phyloP scores from a whole-genome alignment of 2,113 vertebrate species.

The Tricholaema leucomelas region DNA sequence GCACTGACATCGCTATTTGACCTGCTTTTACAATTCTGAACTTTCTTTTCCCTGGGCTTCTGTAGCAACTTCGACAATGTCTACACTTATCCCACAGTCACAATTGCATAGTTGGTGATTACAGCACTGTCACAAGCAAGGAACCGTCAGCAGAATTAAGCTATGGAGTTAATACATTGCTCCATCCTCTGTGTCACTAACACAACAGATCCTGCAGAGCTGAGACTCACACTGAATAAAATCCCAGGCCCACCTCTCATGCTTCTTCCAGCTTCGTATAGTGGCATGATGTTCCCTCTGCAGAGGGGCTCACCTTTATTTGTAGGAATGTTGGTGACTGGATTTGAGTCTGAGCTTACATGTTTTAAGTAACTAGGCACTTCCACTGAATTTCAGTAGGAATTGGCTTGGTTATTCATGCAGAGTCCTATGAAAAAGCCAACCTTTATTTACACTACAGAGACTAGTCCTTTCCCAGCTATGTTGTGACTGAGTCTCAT shows the following conservation, averaged over 20 bases:
- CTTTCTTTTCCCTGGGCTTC: background rate
- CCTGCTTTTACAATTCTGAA: background rate
- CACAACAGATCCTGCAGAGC: accelerated
- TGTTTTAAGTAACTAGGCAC: background rate
- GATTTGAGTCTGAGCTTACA: background rate
- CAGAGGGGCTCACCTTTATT: background rate
- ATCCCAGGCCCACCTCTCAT: background rate
- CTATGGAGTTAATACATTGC: background rate
- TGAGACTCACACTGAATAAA: background rate
- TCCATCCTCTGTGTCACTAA: background rate
- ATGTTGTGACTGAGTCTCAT: background rate
- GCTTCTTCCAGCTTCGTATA: background rate
- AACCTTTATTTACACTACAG: accelerated
- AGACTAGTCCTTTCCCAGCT: background rate
- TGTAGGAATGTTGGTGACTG: background rate
- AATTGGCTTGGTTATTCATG: accelerated
- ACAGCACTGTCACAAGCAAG: background rate
- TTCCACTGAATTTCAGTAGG: background rate
- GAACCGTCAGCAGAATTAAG: background rate
- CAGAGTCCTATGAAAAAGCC: background rate
- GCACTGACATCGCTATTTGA: accelerated
- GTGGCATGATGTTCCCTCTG: background rate
- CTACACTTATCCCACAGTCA: background rate
- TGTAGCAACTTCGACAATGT: background rate
- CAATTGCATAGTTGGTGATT: background rate